Conservation (phyloP, 1,140 invertebrate genomes). For the Penaeus chinensis region DNA sequence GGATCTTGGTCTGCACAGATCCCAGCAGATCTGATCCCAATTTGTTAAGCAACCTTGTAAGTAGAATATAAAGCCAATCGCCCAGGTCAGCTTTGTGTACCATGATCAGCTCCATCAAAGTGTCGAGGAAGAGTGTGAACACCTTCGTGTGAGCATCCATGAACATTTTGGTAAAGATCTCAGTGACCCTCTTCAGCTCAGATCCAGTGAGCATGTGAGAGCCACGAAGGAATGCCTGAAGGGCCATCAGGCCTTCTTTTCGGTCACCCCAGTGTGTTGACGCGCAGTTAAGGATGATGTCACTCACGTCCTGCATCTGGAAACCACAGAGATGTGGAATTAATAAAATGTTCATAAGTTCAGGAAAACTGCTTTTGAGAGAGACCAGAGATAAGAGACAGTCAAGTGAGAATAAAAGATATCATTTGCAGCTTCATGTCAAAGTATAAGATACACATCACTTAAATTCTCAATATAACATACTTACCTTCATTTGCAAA, state of each 20-base stretch:
- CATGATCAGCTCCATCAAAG: slow-evolving; percentile 86
- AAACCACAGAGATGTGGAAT: slow-evolving; percentile 14
- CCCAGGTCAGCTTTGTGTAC: slow-evolving; percentile 87
- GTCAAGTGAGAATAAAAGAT: neutral
- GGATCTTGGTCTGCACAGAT: slow-evolving; percentile 90
- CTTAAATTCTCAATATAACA: too few species aligned
- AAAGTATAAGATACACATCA: too few species aligned
- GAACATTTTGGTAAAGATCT: slow-evolving; percentile 95
- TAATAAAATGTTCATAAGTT: neutral
- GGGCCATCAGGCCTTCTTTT: slow-evolving; percentile 88
- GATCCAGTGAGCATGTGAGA: slow-evolving; percentile 77
- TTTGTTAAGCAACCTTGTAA: slow-evolving; percentile 85
- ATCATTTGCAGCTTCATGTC: too few species aligned
- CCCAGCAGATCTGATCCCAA: slow-evolving; percentile 89
- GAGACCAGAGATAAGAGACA: too few species aligned
- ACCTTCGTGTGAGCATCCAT: slow-evolving; percentile 97
- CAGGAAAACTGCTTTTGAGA: slow-evolving; percentile 13
- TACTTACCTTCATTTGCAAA: too few species aligned
- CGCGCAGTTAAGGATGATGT: slow-evolving; percentile 87
- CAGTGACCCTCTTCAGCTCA: slow-evolving; percentile 84
- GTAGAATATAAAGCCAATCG: slow-evolving; percentile 90
- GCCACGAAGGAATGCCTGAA: slow-evolving; percentile 81
- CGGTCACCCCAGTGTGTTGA: slow-evolving; percentile 91
- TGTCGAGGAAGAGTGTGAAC: slow-evolving; percentile 92
- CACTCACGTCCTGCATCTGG: slow-evolving; percentile 80